A percentile compares a stretch with the other conserved stretches of the same genome.
Evolutionary conservation across 2,113 vertebrate species (phyloP).

Genomic region (Pimephales promelas): DNA sequence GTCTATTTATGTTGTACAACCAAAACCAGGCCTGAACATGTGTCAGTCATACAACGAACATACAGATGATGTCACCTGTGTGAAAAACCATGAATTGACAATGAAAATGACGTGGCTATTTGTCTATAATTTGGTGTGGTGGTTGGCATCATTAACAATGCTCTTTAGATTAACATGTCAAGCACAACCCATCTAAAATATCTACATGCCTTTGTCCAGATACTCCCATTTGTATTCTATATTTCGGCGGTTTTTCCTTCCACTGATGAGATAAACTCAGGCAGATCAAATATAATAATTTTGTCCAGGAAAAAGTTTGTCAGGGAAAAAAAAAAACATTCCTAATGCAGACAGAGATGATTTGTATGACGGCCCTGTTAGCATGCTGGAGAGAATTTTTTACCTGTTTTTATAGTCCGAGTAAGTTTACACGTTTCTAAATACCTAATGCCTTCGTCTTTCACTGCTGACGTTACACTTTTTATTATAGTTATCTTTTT

Average conservation of each 20-base stretch:
- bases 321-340: conserved; percentile 48
- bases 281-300: conserved; percentile 37
- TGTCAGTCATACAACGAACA: neutral
- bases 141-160: neutral
- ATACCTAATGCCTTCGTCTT: conserved; percentile 49
- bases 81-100: neutral
- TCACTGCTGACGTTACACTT: conserved; percentile 20
- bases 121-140: neutral
- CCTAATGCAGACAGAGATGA: conserved; percentile 47
- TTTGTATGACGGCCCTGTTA: conserved; percentile 45
- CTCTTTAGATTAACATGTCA: neutral
- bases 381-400: conserved; percentile 50
- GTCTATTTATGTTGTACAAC: conserved; percentile 3
- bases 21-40: conserved; percentile 10
- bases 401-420: conserved; percentile 49
- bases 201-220: no score
- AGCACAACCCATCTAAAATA: neutral
- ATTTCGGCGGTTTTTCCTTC: neutral
- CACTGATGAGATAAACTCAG: conserved; percentile 47
- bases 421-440: conserved; percentile 27
- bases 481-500: conserved; percentile 33
- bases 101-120: neutral
- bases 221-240: neutral
- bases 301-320: neutral
- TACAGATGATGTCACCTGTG: neutral